Base-by-base conservation (phyloP, 2,113 vertebrate species). In the Oophaga pumilio region DNA sequence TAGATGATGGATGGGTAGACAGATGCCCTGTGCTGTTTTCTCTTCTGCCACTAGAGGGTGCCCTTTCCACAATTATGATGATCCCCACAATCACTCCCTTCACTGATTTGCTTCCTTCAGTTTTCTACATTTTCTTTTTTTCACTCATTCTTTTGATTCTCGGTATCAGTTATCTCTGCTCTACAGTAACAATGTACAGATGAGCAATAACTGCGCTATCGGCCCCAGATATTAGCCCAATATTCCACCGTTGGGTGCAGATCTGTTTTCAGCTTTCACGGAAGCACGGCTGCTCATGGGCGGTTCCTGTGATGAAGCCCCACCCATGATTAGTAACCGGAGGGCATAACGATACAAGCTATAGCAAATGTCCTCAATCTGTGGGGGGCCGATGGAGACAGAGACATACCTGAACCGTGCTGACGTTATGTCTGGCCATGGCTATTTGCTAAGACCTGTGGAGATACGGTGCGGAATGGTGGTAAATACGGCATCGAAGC, bases 31-130 rank as follows among this genome's bases (percentile, higher is more conserved):
- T 64, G 60, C 62, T 50, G 33, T 73, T 57, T 66, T 7, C 50
- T 18, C 4, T 17, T 84, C 64, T 20, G 22, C 49, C 82, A 53
- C 64, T 84, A 71, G 66, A 26, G 66, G 82, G 82, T 2, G 82
- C 64, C 73, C 64, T 26, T 71, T 52, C 13, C 64, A 69, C 18
- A 80, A 24, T 24, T 6, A 81, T 8, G 56, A 56, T 13, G 33
- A 33, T 12, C 6, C 6, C 5, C 14, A 56, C 12, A 66, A 24
- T 66, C 22, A 66, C 22, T n/a, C 1, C 8, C 60, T 22, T 62
- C 60, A 66, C 53, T 56, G 53, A 56, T 56, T 66, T 13, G 0
- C 11, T 13, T 11, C 1, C 10, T 13, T 8, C 22, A 0, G 8
- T 66, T 24, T n/a, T 24, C 11, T n/a, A n/a, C n/a, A 11, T 66